These are phyloP conservation scores for Sphenopsis melanotis DNA, from an alignment of 2,797 vertebrate species.

Conservation along the genomic window DNA sequence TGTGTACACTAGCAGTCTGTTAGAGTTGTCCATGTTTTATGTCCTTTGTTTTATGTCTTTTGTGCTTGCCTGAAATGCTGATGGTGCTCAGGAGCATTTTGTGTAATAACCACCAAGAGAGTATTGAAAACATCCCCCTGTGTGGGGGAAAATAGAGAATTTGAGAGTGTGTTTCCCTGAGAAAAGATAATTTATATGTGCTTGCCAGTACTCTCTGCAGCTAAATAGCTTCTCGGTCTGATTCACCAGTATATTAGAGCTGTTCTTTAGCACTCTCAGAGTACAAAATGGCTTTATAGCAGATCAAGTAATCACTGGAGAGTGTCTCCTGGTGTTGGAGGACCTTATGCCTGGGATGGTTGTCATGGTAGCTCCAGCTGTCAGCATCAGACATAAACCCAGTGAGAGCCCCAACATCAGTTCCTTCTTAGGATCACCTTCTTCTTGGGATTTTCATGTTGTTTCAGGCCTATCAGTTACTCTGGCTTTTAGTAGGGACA, in stretches of 20 bases:
- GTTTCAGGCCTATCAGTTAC: not conserved
- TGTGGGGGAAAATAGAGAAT: not conserved
- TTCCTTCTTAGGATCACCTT: not conserved
- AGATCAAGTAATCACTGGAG: constrained; percentile 3
- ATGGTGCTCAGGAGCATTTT: not conserved
- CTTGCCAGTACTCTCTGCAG: not conserved
- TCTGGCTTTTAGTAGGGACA: not conserved
- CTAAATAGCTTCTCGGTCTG: constrained; percentile 1
- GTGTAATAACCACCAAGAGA: not conserved
- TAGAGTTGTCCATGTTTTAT: not conserved
- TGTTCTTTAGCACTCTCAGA: not conserved
- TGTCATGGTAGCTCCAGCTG: not conserved
- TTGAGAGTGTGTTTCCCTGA: not conserved
- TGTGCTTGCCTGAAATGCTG: not conserved
- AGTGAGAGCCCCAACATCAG: not conserved
- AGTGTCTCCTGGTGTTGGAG: not conserved
- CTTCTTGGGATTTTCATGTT: not conserved
- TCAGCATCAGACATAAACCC: not conserved
- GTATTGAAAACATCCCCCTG: not conserved
- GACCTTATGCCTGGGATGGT: not conserved
- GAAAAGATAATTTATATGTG: not conserved
- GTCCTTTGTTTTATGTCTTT: not conserved
- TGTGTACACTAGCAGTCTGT: not conserved
- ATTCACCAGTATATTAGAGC: not conserved
- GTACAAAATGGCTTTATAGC: not conserved